Base-by-base conservation (phyloP, 2,797 vertebrate genomes). In the Anisognathus igniventris region DNA sequence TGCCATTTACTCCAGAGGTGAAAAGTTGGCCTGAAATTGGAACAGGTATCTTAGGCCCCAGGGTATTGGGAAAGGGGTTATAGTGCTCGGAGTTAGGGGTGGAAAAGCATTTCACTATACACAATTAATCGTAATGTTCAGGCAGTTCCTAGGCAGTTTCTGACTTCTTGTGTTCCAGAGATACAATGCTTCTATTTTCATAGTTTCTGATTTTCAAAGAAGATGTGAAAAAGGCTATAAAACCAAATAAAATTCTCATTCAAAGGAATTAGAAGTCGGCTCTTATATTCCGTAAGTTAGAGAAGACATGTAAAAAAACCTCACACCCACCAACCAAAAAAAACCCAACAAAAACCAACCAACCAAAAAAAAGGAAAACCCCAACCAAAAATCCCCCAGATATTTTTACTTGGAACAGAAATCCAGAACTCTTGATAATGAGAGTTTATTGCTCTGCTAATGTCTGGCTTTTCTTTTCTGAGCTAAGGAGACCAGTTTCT, bases 11-110 rank as follows among this genome's bases (percentile, higher is more conserved):
- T 87, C 40, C 9, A 17, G 25, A 64, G 53, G 58, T 35, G 2
- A 90, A 92, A 86, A 95, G 12, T n/a, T 61, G 53, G 60, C 40
- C 44, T 86, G 81, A 61, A 91, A 92, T 25, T 56, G 37, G 30
- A 84, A 86, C n/a, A 58, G 45, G 9, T 61, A 95, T 91, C 58
- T 51, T 28, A 22, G 54, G 33, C 71, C 35, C 62, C 72, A 79
- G 39, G 76, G 48, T 24, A 27, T 44, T 39, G 44, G 78, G 65
- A 79, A 67, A 61, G 57, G 60, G 28, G 54, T 72, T 91, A 31
- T 21, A 27, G 25, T 17, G 23, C 50, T 94, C 22, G 19, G 50
- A 58, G 58, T 65, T 35, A 72, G 15, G 19, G 24, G 11, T 20
- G 18, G 30, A 50, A 60, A 39, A 53, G 35, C 42, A 57, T 57